Conservation (phyloP, 1,140 invertebrate genomes). For the Melitaea cinxia region DNA sequence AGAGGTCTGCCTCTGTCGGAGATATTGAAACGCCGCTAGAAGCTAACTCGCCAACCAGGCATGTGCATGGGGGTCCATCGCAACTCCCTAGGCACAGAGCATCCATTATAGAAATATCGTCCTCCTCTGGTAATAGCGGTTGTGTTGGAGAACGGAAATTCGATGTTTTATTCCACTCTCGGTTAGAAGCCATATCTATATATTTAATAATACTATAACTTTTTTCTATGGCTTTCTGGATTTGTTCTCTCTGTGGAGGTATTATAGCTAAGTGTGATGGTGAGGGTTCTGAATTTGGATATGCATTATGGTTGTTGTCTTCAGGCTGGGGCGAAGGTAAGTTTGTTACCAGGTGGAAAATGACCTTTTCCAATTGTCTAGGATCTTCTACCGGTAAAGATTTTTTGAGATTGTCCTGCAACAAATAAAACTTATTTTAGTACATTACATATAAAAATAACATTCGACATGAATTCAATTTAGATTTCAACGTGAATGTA, state of each 20-base stretch:
- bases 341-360: slow-evolving; percentile 86
- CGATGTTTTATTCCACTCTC: background rate
- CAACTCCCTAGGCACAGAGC: background rate
- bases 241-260: slow-evolving; percentile 75
- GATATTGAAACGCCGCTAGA: background rate
- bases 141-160: background rate
- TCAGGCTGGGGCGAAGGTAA: slow-evolving; percentile 73
- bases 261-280: slow-evolving; percentile 71
- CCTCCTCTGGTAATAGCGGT: background rate
- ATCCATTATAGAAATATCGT: background rate
- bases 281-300: slow-evolving; percentile 6
- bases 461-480: no score
- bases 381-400: slow-evolving; percentile 83
- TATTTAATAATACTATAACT: slow-evolving; percentile 50
- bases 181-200: background rate
- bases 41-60: background rate
- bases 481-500: no score
- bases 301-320: slow-evolving; percentile 10
- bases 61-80: background rate
- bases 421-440: background rate
- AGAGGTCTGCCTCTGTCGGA: background rate
- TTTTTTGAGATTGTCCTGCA: slow-evolving; percentile 38
- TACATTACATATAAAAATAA: background rate
- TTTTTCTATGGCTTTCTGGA: slow-evolving; percentile 80
- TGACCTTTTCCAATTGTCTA: slow-evolving; percentile 84